These are phyloP conservation scores for Simalia tracyae DNA, from an alignment of 2,797 vertebrate genomes.

Conservation along the genomic window DNA sequence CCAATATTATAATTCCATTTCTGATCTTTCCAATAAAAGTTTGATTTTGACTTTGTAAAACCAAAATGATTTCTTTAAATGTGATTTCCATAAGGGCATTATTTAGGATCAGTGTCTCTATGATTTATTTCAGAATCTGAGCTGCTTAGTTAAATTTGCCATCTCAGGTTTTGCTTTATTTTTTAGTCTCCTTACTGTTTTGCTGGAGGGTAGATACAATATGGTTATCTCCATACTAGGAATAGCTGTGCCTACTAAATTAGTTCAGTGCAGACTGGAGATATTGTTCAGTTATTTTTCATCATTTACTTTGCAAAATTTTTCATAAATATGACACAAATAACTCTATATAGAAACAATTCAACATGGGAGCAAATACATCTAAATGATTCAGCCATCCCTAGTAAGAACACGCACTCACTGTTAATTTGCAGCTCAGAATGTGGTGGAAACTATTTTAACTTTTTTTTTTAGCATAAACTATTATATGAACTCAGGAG, in stretches of 20 bases:
- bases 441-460: too few species aligned
- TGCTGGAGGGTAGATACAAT: not conserved
- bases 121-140: not conserved
- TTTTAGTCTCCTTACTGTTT: not conserved
- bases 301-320: not conserved
- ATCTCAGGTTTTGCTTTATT: not conserved
- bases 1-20: not conserved
- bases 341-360: too few species aligned
- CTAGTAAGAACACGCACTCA: too few species aligned
- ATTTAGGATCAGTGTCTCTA: too few species aligned
- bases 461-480: too few species aligned
- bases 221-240: not conserved
- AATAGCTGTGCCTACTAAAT: not conserved
- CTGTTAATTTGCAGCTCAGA: too few species aligned
- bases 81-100: not conserved
- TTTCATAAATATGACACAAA: too few species aligned
- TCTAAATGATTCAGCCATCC: too few species aligned
- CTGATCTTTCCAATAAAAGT: not conserved
- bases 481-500: too few species aligned
- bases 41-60: not conserved
- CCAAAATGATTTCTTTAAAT: not conserved
- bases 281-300: not conserved
- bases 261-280: not conserved
- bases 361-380: too few species aligned
- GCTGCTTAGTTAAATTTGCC: not conserved